Conservation (phyloP, 2,797 vertebrate genomes). For the Bothrops alternatus region DNA sequence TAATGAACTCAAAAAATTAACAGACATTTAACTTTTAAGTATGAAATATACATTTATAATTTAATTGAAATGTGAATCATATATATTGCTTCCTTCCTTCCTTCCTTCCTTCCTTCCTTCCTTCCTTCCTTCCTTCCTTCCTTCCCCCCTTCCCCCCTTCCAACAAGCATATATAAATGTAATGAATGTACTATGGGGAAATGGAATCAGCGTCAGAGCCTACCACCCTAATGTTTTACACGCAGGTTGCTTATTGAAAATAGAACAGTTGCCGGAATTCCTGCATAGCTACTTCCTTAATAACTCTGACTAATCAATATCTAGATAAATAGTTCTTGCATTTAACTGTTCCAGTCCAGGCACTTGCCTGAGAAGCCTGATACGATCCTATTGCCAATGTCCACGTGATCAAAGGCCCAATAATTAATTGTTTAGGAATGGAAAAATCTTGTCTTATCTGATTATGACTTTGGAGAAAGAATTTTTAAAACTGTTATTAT, state of each 20-base stretch:
- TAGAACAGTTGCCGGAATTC: background rate
- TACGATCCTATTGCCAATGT: background rate
- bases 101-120: too few relatives aligned
- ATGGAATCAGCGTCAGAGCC: too few relatives aligned
- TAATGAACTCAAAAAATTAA: too few relatives aligned
- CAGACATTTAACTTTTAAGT: too few relatives aligned
- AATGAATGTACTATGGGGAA: too few relatives aligned
- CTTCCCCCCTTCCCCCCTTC: too few relatives aligned
- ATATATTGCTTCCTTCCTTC: too few relatives aligned
- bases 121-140: too few relatives aligned
- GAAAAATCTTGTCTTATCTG: background rate
- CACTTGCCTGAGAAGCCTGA: background rate
- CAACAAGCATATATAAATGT: too few relatives aligned
- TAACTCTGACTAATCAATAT: background rate
- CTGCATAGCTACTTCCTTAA: background rate
- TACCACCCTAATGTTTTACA: background rate
- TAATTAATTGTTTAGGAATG: background rate
- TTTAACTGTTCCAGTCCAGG: background rate
- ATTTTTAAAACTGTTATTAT: background rate
- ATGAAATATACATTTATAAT: too few relatives aligned
- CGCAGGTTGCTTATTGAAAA: background rate
- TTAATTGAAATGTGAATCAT: too few relatives aligned
- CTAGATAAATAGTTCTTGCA: background rate
- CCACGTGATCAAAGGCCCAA: background rate
- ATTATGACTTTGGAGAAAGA: background rate